Base-by-base conservation (phyloP, 2,888 invertebrate species). In the Magallana nippona region DNA sequence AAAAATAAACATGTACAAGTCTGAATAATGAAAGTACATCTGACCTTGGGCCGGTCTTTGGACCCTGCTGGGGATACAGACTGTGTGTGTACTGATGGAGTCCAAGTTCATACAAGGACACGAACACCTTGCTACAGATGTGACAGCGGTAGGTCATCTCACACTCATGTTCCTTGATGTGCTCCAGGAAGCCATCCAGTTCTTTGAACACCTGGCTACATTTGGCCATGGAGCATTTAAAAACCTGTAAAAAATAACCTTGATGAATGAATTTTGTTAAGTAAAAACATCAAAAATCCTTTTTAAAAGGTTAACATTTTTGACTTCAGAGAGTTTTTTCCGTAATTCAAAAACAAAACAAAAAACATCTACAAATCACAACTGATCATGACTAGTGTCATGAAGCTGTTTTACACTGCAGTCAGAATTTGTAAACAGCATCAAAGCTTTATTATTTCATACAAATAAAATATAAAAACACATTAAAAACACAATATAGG, bases 141-240 rank as follows among this genome's bases (percentile, higher is more conserved):
- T 96, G 96, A 90, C 96, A 96, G 62, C 95, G 93, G 91, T 96
- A 96, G 58, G 95, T 94, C 88, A 95, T 94, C 90, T 96, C 96
- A 27, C 91, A 91, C 87, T 93, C 93, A 88, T 95, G 95, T 8
- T 91, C 90, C 87, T 95, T 95, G 2, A 96, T 95, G 93, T 96
- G 96, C 85, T 95, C 95, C 77, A 96, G 94, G 89, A 96, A 95
- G 63, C 94, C 94, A 83, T 96, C 96, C 79, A 96, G 93, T 81
- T 96, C 96, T 55, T 95, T 94, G 93, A 96, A 96, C 90, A 96
- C 96, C 89, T 94, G 94, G 79, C 95, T 95, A 92, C 96, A 96
- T 22, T 95, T 95, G 88, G 95, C 95, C 92, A 96, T 96, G 82
- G 96, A 95, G 93, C 96, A 96, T 92, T 96, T 96, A 93, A 95